Base-by-base conservation (phyloP, 2,888 invertebrate genomes). In the Plebejus argus region DNA sequence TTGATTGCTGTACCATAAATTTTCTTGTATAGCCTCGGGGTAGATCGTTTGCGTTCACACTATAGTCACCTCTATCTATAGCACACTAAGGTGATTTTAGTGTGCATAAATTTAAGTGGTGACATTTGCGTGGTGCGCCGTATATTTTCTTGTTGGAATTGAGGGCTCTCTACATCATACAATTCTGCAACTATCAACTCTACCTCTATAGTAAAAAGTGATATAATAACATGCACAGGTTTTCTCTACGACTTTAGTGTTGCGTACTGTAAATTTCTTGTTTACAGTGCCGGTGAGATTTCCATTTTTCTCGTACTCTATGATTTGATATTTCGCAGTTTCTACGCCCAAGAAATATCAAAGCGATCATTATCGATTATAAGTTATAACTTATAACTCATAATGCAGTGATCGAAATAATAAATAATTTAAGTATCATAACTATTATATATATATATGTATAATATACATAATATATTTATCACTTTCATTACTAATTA, bases 111-210 rank as follows among this genome's bases (percentile, higher is more conserved):
- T 28, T 66, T 33, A 20, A 23, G 18, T 12, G 20, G 28, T 15
- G 66, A 28, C 66, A 66, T 66, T 66, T 28, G 28, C 10, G 28
- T 66, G 66, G 66, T 7, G 28, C 66, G 15, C 12, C 20, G 23
- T 28, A 66, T 5, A 28, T 61, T 61, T 61, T 66, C 66, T 33
- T 33, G 15, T 66, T 66, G 66, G 28, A 66, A 33, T 66, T 28
- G 28, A 66, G 15, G 28, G 88, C 90, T 85, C 82, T 80, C 79
- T 78, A 77, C n/a, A 35, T 77, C 79, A 78, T 78, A 77, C n/a
- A 45, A 76, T 76, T 79, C 81, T 76, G 78, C 81, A 58, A 82
- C 79, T 78, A 78, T 78, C 79, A 70, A 76, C 79, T 81, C 78
- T 81, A 80, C 33, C 1, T 12, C 6, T 66, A 23, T 66, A 28